phyloP scores from a whole-genome alignment of 2,113 vertebrate genomes.

The Dasyprocta punctata region DNA sequence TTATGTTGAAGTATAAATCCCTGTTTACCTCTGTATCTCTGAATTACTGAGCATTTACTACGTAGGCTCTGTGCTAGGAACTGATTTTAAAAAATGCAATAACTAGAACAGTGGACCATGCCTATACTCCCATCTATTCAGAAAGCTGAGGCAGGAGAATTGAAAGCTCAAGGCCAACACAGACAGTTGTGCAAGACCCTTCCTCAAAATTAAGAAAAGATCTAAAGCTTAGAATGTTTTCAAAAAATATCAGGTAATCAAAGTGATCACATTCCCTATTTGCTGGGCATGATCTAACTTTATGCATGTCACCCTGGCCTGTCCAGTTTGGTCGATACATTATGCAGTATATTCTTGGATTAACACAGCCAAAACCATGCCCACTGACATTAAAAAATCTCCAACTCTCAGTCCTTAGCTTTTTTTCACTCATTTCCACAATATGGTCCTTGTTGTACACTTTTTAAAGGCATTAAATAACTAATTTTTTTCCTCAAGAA shows the following conservation, averaged over 20 bases:
- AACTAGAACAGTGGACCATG: too few species aligned
- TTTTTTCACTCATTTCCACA: neutral
- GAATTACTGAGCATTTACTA: neutral
- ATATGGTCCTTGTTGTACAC: neutral
- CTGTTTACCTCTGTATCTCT: neutral
- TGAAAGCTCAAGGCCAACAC: neutral
- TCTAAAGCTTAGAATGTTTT: neutral
- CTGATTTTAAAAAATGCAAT: neutral
- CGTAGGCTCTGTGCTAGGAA: neutral
- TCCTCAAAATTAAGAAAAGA: neutral
- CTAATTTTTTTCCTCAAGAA: neutral
- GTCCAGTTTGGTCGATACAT: neutral
- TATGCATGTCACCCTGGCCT: neutral
- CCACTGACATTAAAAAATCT: neutral
- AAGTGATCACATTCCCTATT: neutral
- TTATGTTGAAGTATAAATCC: neutral
- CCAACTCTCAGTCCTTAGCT: neutral
- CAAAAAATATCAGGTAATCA: neutral
- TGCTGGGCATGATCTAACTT: neutral
- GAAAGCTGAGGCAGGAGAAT: neutral
- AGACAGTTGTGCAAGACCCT: neutral
- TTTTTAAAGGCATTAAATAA: neutral
- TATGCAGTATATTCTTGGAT: neutral
- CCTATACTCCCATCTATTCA: neutral
- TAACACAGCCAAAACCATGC: neutral